Percentiles rank a stretch among this genome's conserved stretches.
Evolutionary conservation across 2,888 invertebrate species (phyloP).

Genomic region (Hoplodrina ambigua): DNA sequence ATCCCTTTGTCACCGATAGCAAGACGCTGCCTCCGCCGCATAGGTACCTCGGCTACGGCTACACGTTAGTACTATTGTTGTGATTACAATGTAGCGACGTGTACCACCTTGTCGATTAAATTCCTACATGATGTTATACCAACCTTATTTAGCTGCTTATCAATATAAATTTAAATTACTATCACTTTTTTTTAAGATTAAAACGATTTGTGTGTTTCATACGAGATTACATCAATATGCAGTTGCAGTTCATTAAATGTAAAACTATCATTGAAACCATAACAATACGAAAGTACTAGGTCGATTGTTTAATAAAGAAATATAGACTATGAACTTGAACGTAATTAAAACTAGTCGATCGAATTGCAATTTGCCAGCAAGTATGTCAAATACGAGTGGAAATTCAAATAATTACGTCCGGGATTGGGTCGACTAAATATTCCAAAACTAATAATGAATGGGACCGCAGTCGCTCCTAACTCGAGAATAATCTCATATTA

Average conservation of each 20-base stretch:
- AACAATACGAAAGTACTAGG: neutral
- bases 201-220: neutral
- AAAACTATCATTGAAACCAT: too few relatives aligned
- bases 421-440: constrained; percentile 82
- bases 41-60: constrained; percentile 46
- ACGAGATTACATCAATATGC: neutral
- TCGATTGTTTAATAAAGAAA: neutral
- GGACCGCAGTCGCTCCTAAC: constrained; percentile 80
- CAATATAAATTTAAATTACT: constrained; percentile 2
- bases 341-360: constrained; percentile 37
- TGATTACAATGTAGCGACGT: constrained; percentile 68
- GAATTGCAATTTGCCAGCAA: constrained; percentile 72
- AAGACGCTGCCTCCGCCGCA: constrained; percentile 72
- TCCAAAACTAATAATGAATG: constrained; percentile 87
- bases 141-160: constrained; percentile 10
- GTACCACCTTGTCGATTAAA: constrained; percentile 55
- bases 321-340: too few relatives aligned
- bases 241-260: constrained; percentile 4
- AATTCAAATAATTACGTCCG: constrained; percentile 79
- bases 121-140: constrained; percentile 46
- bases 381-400: constrained; percentile 74
- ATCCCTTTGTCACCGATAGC: constrained; percentile 87
- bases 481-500: constrained; percentile 88
- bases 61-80: constrained; percentile 73
- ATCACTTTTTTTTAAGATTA: neutral